A percentile compares a stretch with the other conserved stretches of the same genome.
These are phyloP conservation scores for Chiroxiphia lanceolata DNA, from an alignment of 2,797 vertebrate species.

Conservation along the genomic window DNA sequence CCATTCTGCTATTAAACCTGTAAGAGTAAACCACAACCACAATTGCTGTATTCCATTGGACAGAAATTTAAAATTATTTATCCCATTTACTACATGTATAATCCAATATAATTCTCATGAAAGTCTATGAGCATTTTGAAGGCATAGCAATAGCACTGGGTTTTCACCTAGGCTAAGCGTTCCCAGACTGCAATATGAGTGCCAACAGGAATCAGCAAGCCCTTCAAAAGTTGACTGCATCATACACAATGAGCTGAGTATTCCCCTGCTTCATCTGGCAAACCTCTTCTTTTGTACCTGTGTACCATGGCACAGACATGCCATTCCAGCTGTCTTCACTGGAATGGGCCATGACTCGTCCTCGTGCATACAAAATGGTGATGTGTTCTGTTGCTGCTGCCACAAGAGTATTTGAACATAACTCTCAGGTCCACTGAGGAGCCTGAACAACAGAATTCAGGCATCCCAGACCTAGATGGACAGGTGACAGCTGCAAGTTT, in stretches of 20 bases:
- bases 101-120: neutral
- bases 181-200: neutral
- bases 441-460: neutral
- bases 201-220: neutral
- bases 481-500: neutral
- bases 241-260: neutral
- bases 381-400: neutral
- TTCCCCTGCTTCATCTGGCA: neutral
- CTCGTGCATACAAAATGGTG: rapidly evolving
- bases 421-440: neutral
- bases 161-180: neutral
- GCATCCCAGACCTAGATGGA: neutral
- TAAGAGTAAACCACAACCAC: neutral
- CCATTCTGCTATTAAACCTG: neutral
- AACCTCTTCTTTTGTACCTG: neutral
- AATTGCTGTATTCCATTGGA: neutral
- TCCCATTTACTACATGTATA: neutral
- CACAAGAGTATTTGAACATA: neutral
- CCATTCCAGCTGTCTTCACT: rapidly evolving
- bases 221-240: neutral
- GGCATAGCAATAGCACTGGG: neutral
- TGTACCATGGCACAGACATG: rapidly evolving
- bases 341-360: rapidly evolving
- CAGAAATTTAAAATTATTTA: neutral
- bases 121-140: neutral